Conservation (phyloP, 2,888 invertebrate species). For the Iphiclides podalirius region DNA sequence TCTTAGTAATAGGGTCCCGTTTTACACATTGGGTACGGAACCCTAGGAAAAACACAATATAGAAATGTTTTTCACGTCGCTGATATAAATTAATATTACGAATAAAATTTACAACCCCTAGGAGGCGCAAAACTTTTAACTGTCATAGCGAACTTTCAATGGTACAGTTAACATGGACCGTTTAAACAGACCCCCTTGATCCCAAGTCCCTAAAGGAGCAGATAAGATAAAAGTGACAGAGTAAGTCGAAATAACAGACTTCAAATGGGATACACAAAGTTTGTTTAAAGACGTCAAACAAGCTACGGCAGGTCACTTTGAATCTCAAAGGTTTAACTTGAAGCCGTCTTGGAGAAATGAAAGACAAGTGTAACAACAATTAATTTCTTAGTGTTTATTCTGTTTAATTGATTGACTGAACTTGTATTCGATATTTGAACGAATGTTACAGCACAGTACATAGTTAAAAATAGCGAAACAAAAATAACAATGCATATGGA, state of each 20-base stretch:
- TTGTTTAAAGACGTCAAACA: constrained; percentile 12
- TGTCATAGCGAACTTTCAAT: background rate
- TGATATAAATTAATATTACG: background rate
- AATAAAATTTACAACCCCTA: background rate
- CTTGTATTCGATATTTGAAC: no score
- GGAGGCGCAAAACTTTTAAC: background rate
- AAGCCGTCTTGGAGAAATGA: background rate
- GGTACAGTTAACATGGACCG: constrained; percentile 4
- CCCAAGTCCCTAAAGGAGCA: background rate
- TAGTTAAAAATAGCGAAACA: no score
- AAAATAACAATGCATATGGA: no score
- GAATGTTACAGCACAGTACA: no score
- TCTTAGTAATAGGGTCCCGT: no score
- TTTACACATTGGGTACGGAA: no score
- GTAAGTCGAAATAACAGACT: constrained; percentile 10
- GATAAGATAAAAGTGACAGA: constrained; percentile 20
- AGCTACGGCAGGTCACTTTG: constrained; percentile 1
- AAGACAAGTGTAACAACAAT: background rate
- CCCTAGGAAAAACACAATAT: no score
- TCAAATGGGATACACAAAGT: constrained; percentile 16
- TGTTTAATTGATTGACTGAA: background rate
- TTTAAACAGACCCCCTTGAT: constrained; percentile 6
- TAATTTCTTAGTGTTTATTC: background rate
- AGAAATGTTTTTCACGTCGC: background rate
- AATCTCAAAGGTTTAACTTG: constrained; percentile 1